Evolutionary conservation across 2,888 invertebrate species (phyloP), one percentile per base, ranked within the genome.

Genomic region (Tuberolachnus salignus): DNA sequence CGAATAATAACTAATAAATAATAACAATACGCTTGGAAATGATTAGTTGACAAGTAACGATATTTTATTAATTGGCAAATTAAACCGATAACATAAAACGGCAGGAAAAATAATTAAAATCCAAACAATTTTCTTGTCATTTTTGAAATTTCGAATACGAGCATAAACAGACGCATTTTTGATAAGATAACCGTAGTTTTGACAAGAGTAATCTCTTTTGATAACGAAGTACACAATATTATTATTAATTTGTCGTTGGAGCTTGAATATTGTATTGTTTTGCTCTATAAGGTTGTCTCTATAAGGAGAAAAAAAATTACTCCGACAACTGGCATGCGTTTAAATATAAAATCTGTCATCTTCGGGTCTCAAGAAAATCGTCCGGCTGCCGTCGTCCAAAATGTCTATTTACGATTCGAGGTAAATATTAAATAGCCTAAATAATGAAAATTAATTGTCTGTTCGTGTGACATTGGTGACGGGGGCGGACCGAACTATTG

Each of bases 381-480:
- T 75, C 2, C 9, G 1, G 26, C 21, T 14, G 1, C 23, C n/a
- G 8, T 16, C 14, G 10, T 6, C 14, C 49, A 34, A 1, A 49
- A 78, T 78, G 75, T 78, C 75, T 57, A 19, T 67, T 1, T 78
- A 78, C 57, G 75, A 78, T 34, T 67, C 59, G 57, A 78, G 75
- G 75, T 78, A 66, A 64, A 21, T 19, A 11, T 49, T 46, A 23
- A 63, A 21, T 34, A 34, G 6, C 6, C 34, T 34, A 34, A 6
- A 6, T 34, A 34, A 16, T 23, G 10, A 23, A 13, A 46, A 9
- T 23, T 3, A 34, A 34, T 34, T 34, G 34, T n/a, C n/a, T n/a
- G n/a, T n/a, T n/a, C n/a, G n/a, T 34, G 34, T 34, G 34, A 34
- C 6, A 4, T 4, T 6, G 3, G 34, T 34, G 34, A 34, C 34